These are phyloP conservation scores for Steatocranus sp. DNA, from an alignment of 2,797 vertebrate genomes.

Conservation along the genomic window DNA sequence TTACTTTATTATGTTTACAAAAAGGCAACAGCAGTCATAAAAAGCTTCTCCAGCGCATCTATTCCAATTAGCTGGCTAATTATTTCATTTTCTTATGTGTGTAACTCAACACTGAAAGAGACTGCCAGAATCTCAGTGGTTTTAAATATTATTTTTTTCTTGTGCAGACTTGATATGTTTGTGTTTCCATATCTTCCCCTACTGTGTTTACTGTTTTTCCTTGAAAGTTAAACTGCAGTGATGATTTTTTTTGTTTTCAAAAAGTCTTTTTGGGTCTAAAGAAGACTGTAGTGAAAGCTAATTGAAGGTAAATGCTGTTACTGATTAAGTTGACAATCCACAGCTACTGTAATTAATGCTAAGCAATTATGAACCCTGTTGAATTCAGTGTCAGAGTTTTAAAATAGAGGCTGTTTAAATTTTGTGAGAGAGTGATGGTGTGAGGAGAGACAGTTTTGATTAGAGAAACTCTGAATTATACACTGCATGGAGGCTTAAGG, in stretches of 20 bases:
- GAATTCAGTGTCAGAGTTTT: background rate
- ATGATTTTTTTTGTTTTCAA: background rate
- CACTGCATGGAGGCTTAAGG: background rate
- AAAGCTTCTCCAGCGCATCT: conserved; percentile 35
- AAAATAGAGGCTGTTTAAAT: background rate
- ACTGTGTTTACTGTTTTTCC: background rate
- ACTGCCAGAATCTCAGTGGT: conserved; percentile 8
- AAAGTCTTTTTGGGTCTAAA: background rate
- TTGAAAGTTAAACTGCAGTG: background rate
- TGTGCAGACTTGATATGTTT: background rate
- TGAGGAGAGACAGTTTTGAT: background rate
- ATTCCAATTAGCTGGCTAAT: conserved; percentile 52
- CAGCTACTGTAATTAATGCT: background rate
- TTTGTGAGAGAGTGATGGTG: background rate
- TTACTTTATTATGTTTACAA: conserved; percentile 58
- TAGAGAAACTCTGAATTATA: background rate
- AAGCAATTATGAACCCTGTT: background rate
- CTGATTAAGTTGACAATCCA: background rate
- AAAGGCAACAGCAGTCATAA: conserved; percentile 26
- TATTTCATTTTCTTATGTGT: conserved; percentile 34
- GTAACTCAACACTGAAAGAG: conserved; percentile 28
- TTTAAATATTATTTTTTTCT: background rate
- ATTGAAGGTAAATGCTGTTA: background rate
- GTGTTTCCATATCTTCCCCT: background rate
- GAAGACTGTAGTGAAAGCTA: background rate